Percentiles rank a stretch among this genome's conserved stretches.
These are phyloP conservation scores for Pterostichus madidus DNA, from an alignment of 2,888 invertebrate genomes.

Conservation along the genomic window DNA sequence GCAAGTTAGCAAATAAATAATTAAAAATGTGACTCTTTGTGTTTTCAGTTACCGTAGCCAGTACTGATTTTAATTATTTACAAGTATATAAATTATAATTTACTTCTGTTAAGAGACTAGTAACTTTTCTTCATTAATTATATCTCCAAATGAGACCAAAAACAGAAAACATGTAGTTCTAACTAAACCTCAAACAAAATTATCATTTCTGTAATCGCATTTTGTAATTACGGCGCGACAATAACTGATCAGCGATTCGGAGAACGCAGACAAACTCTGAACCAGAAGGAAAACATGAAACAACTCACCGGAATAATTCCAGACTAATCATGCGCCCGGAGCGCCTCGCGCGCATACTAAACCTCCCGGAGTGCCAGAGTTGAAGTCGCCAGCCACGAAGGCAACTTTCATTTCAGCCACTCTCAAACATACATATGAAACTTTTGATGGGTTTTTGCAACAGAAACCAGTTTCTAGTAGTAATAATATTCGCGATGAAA, in stretches of 20 bases:
- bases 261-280: slow-evolving; percentile 24
- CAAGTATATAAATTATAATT: no score
- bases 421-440: neutral
- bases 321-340: slow-evolving; percentile 51
- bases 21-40: no score
- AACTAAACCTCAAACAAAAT: slow-evolving; percentile 56
- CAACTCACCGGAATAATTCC: slow-evolving; percentile 56
- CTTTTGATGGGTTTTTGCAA: no score
- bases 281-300: slow-evolving; percentile 61
- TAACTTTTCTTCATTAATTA: slow-evolving; percentile 9
- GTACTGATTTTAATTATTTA: no score
- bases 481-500: no score
- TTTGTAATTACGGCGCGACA: slow-evolving; percentile 51
- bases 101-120: no score
- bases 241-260: slow-evolving; percentile 54
- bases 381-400: slow-evolving; percentile 1
- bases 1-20: no score
- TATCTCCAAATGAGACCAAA: neutral
- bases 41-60: no score
- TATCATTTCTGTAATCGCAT: slow-evolving; percentile 53
- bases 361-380: slow-evolving; percentile 28
- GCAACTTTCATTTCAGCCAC: neutral
- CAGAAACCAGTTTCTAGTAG: no score
- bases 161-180: slow-evolving; percentile 22
- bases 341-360: slow-evolving; percentile 58